Conservation (phyloP, 2,888 invertebrate genomes). For the Micoletzkya japonica region DNA sequence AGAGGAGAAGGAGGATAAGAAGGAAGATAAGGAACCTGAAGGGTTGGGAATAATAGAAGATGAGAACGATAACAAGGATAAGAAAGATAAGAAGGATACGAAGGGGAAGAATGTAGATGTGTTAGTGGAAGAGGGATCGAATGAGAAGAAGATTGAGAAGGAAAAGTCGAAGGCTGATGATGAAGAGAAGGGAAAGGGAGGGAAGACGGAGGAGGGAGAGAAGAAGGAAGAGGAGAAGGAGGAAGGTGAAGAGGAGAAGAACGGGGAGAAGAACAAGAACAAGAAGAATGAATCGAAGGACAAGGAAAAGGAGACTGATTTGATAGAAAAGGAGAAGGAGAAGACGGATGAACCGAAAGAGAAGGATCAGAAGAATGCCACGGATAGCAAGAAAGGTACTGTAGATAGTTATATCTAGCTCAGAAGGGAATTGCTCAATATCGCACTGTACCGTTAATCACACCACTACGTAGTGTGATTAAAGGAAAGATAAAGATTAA, state of each 20-base stretch:
- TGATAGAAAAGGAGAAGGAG: background rate
- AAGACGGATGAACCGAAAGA: slow-evolving; percentile 16
- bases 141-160: background rate
- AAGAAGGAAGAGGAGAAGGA: slow-evolving; percentile 14
- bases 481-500: background rate
- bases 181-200: background rate
- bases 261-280: slow-evolving; percentile 1
- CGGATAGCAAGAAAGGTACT: no score
- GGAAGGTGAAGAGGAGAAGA: slow-evolving; percentile 14
- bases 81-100: background rate
- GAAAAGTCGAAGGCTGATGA: slow-evolving; percentile 6
- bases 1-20: slow-evolving; percentile 8
- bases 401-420: no score
- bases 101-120: no score
- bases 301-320: slow-evolving; percentile 10
- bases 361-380: slow-evolving; percentile 5
- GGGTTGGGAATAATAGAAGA: no score
- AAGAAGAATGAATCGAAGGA: slow-evolving; percentile 3
- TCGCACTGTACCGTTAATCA: background rate
- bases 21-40: slow-evolving; percentile 10
- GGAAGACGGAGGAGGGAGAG: slow-evolving; percentile 4
- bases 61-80: background rate
- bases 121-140: slow-evolving; percentile 14
- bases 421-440: background rate
- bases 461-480: background rate